These are phyloP conservation scores for Trissoscelio sp. DNA, from an alignment of 2,888 invertebrate species.

Conservation along the genomic window DNA sequence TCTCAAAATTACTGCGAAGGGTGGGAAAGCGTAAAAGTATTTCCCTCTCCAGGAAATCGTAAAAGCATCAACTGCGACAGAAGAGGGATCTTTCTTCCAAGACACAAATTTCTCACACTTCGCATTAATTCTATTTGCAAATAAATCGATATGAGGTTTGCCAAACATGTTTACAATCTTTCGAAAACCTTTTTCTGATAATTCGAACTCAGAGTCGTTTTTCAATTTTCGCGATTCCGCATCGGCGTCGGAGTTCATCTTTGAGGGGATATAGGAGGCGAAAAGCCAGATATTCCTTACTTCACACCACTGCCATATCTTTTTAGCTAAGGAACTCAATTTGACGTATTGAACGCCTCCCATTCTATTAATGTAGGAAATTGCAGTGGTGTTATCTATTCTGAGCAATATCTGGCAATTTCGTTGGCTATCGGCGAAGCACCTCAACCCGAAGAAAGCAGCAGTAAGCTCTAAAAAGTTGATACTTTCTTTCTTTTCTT, in stretches of 20 bases:
- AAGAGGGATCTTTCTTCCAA: slow-evolving; percentile 4
- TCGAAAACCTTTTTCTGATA: neutral
- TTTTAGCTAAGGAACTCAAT: neutral
- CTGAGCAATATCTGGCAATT: slow-evolving; percentile 10
- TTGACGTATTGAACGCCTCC: neutral
- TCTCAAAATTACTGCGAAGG: neutral
- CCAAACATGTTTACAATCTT: neutral
- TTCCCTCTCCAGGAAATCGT: slow-evolving; percentile 1
- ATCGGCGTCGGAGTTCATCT: neutral
- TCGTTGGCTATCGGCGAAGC: slow-evolving; percentile 46
- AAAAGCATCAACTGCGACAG: slow-evolving; percentile 3
- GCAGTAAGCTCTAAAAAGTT: slow-evolving; percentile 58
- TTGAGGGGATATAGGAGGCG: neutral
- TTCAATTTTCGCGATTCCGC: neutral
- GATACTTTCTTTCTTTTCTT: slow-evolving; percentile 39
- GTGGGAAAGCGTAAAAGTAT: slow-evolving; percentile 5
- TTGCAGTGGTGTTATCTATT: slow-evolving; percentile 8
- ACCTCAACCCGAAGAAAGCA: slow-evolving; percentile 64
- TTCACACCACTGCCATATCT: slow-evolving; percentile 12
- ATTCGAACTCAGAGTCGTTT: neutral
- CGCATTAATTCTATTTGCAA: neutral
- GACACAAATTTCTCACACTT: neutral
- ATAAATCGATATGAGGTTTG: neutral
- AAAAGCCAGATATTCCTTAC: neutral
- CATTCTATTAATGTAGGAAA: neutral